Evolutionary conservation across 2,888 invertebrate species (phyloP), one percentile per base, ranked within the genome.

Genomic region (Pachliopta kotzebuea): DNA sequence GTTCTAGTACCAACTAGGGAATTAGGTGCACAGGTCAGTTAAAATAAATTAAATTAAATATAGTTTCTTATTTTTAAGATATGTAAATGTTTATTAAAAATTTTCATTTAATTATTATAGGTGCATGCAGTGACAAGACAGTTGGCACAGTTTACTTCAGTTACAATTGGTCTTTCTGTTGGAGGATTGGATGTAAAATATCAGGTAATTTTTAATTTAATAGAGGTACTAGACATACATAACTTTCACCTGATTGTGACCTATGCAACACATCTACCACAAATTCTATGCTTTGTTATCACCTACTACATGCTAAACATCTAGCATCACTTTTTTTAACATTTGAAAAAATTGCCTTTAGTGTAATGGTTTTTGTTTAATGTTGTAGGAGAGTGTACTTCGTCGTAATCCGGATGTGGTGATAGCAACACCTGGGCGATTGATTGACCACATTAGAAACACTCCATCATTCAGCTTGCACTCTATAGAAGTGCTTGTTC

Each of bases 1-100:
- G 97, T 99, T 7, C 86, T 99, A 23, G 98, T 99, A 29, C 99
- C 99, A 0, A 99, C 99, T 0, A 94, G 99, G 81, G 99, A 99
- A 86, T 90, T 99, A 76, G 99, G 99, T 31, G 98, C 99, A 2
- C 99, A 99, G 91, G 90, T 88, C 68, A 49, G 37, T 45, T 29
- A n/a, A 14, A 45, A 62, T 21, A n/a, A n/a, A 26, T 14, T 42
- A 45, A 9, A n/a, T 29, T 4, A 18, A 42, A n/a, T 2, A 29
- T 1, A 31, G 31, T 31, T 11, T 31, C 11, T 9, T 31, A 9
- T 8, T 31, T 11, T 31, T 1, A 31, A 31, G 8, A 31, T 31
- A 31, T 14, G 14, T 14, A 11, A 14, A 26, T 26, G 26, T 26
- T 4, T 26, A 26, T 26, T 6, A 26, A 26, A 6, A 4, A 4